Evolutionary conservation across 92 coral and sea anemone genomes (phyloP).

Genomic region (Paramuricea clavata): DNA sequence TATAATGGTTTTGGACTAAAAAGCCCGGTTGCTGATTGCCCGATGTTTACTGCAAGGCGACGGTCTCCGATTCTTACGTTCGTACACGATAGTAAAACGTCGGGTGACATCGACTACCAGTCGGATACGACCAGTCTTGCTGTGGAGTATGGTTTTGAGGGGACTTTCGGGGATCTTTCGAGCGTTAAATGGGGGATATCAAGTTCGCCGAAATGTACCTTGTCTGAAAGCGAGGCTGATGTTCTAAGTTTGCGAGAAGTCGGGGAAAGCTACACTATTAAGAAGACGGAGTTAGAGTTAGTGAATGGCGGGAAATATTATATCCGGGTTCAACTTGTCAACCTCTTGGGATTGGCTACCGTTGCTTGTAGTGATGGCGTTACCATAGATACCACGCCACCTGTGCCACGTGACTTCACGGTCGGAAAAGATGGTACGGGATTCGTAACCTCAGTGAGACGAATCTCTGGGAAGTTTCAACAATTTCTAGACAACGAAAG

Average conservation of each 20-base stretch:
- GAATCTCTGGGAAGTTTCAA: constrained; percentile 78
- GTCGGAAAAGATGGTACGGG: constrained; percentile 66
- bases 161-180: constrained; percentile 62
- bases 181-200: constrained; percentile 90
- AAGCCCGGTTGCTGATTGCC: constrained; percentile 82
- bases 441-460: constrained; percentile 77
- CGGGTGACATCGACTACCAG: constrained; percentile 79
- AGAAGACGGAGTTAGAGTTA: constrained; percentile 78
- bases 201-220: constrained; percentile 70
- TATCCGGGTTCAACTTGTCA: constrained; percentile 79
- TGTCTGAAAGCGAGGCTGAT: constrained; percentile 79
- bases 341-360: constrained; percentile 80
- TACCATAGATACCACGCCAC: constrained; percentile 87
- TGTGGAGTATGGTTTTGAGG: constrained; percentile 74
- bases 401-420: constrained; percentile 69
- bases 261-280: constrained; percentile 83
- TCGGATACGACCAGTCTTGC: constrained; percentile 76
- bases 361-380: constrained; percentile 94
- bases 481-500: constrained; percentile 84
- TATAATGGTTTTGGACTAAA: constrained; percentile 83
- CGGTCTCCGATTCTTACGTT: constrained; percentile 78
- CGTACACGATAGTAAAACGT: constrained; percentile 79
- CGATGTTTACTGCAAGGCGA: constrained; percentile 75
- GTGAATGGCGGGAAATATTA: constrained; percentile 79
- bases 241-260: constrained; percentile 74